Base-by-base conservation (phyloP, 2,113 vertebrate species). In the Limanda limanda region DNA sequence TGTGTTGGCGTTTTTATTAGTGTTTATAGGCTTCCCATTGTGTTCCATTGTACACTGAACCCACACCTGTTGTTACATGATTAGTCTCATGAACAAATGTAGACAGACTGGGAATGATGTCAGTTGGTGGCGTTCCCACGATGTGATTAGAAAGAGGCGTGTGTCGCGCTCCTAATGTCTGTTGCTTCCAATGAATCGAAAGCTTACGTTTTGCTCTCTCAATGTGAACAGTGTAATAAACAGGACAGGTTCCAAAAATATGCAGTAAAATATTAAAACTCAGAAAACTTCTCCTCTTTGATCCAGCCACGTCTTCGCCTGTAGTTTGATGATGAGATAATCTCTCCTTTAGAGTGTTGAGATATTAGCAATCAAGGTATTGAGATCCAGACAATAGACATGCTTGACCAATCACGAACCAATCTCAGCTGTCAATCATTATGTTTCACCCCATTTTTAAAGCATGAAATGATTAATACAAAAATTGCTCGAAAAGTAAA, bases 31-130 rank as follows among this genome's bases (percentile, higher is more conserved):
- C 51, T 68, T 48, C n/a, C 47, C 58, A 62, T 62, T 68, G 48
- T 68, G 35, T 60, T 52, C 27, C 27, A 51, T 48, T 40, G 27
- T 42, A 15, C 15, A 71, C 56, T 24, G 51, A 10, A 54, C 14
- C 20, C 51, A 10, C 51, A 54, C 51, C 51, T 54, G 54, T 45
- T 61, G 58, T 35, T 12, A 40, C 47, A 61, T 27, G 52, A 20
- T 71, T 56, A 48, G 17, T 62, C 37, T 48, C 55, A 56, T 10
- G 15, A 76, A 42, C 56, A 67, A 71, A 67, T 52, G 42, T 64
- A 65, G 59, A 24, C 47, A 21, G 70, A 55, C 48, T 55, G 61
- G 0, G 4, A 47, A 14, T 21, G 54, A 70, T 45, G 58, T 52
- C 55, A 48, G 45, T 18, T 48, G 51, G 51, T 54, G 20, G 2